Conservation (phyloP, 2,888 invertebrate genomes). For the Caenorhabditis sp. region DNA sequence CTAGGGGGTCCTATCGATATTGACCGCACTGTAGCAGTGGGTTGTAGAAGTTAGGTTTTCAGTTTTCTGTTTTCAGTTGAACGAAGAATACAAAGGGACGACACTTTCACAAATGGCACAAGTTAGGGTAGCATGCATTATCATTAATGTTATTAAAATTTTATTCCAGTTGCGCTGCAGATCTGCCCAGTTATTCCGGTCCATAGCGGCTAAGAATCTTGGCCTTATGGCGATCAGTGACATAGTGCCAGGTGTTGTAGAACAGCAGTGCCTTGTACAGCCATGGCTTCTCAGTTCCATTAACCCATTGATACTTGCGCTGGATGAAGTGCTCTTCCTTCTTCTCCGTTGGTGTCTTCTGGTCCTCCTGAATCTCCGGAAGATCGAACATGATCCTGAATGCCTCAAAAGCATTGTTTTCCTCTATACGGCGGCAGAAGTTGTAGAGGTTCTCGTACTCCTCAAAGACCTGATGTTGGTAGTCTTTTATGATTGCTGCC, state of each 20-base stretch:
- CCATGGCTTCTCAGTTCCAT: neutral
- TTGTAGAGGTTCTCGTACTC: conserved; percentile 11
- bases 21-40: no score
- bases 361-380: neutral
- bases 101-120: no score
- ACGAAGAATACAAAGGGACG: no score
- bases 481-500: no score
- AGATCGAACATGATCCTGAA: conserved; percentile 16
- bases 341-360: neutral
- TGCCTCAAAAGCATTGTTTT: conserved; percentile 20
- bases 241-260: neutral
- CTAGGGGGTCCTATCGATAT: no score
- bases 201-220: neutral
- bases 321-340: conserved; percentile 2
- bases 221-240: neutral
- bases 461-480: neutral
- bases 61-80: no score
- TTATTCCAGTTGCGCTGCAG: no score
- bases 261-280: neutral
- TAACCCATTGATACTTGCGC: conserved; percentile 9
- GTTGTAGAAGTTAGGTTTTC: no score
- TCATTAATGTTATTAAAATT: no score
- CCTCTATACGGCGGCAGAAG: conserved; percentile 5
- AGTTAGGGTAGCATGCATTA: no score
- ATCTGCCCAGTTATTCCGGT: neutral